Base-by-base conservation (phyloP, 53 echinoderm and acorn worm genomes). In the Henricia sp. region DNA sequence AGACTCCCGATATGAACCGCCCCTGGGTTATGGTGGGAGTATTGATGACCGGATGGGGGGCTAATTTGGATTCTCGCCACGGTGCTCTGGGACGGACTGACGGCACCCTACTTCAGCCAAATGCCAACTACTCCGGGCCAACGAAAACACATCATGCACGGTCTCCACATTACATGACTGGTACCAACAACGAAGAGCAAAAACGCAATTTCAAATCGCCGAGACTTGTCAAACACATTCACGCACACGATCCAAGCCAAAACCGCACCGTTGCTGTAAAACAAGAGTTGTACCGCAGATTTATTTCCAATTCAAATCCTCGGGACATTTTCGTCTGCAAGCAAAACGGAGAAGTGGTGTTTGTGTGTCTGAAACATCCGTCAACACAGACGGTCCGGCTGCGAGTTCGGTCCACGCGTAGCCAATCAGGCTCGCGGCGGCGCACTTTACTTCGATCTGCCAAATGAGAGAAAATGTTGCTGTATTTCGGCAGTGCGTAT, bases 91-190 rank as follows among this genome's bases (percentile, higher is more conserved):
- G 76, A 58, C 76, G 56, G 59, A 39, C 76, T 76, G 76, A 58
- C 76, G 76, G 76, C 76, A 76, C 42, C 76, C 41, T 28, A 76
- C 76, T 76, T 58, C 59, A 76, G 23, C 76, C 57, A 76, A 76
- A 76, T 76, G 76, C 76, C 76, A 76, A 76, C n/a, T n/a, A 19
- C 76, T 12, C 74, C 37, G 57, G 28, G 37, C 38, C 56, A 76
- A 76, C 57, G 57, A 76, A 58, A 76, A 76, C 76, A 76, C 76
- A 58, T 36, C 67, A 67, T 36, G 28, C 39, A 39, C 17, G 38
- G 23, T 16, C 67, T 39, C 12, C 8, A 67, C 28, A 38, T n/a
- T 38, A 67, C 67, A 14, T 1, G 13, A 37, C 35, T 3, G 36
- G n/a, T 8, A 46, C 38, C 24, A 33, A n/a, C 21, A 19, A 50